Evolutionary conservation across 2,113 vertebrate species (phyloP).

Genomic region (Micromys minutus): DNA sequence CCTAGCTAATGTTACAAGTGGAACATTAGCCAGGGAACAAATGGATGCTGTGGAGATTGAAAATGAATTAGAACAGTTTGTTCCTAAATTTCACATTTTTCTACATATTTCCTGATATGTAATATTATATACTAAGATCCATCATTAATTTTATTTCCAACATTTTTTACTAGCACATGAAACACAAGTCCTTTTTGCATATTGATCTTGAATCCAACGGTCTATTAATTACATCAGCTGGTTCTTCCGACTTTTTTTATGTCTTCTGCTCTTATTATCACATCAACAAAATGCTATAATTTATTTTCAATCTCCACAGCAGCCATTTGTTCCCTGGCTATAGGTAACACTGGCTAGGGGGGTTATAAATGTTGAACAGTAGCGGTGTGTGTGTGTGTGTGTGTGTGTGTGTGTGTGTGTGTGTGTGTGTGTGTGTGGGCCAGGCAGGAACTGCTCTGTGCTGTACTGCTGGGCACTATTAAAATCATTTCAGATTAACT

Average conservation of each 20-base stretch:
- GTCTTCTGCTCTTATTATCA: neutral
- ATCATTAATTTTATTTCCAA: neutral
- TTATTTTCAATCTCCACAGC: neutral
- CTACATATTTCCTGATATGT: neutral
- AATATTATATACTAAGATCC: neutral
- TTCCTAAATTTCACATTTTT: neutral
- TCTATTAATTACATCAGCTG: neutral
- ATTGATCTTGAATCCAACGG: neutral
- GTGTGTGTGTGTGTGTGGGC: no score
- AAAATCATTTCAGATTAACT: neutral
- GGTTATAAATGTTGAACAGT: neutral
- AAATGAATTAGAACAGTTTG: neutral
- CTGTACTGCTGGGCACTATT: neutral
- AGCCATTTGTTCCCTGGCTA: neutral
- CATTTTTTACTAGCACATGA: neutral
- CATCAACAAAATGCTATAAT: neutral
- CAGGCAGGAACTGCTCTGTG: neutral
- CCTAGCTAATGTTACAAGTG: neutral
- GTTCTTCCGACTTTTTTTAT: neutral
- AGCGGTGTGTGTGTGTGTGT: no score
- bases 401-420: no score
- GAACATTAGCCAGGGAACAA: neutral
- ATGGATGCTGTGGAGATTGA: neutral
- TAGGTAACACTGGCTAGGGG: neutral
- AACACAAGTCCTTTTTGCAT: neutral